Evolutionary conservation across 2,797 vertebrate species (phyloP).

Genomic region (Pseudochromis fuscus): DNA sequence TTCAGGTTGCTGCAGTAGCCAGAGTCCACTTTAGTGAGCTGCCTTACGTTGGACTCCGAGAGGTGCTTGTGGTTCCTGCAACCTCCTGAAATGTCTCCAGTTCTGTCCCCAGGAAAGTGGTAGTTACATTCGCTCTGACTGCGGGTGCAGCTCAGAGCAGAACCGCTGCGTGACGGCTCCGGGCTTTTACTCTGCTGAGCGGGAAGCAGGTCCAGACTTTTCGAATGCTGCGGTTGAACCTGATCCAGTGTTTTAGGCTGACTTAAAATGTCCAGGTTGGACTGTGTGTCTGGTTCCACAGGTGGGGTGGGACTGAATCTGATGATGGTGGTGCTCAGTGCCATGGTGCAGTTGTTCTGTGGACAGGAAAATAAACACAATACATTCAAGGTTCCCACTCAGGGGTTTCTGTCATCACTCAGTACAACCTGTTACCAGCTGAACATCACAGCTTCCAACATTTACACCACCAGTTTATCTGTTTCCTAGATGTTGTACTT

Average conservation of each 20-base stretch:
- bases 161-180: constrained; percentile 39
- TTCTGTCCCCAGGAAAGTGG: constrained; percentile 35
- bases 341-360: constrained; percentile 86
- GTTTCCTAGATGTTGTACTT: no score
- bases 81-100: constrained; percentile 30
- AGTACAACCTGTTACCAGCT: no score
- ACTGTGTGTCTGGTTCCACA: constrained; percentile 73
- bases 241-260: constrained; percentile 57
- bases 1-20: constrained; percentile 85
- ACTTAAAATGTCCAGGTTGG: constrained; percentile 37
- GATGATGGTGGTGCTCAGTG: constrained; percentile 94
- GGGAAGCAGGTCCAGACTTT: constrained; percentile 75
- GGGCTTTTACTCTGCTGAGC: constrained; percentile 60
- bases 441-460: no score
- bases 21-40: constrained; percentile 80
- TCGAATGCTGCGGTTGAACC: constrained; percentile 61
- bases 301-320: constrained; percentile 89
- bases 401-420: no score
- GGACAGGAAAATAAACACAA: constrained; percentile 10
- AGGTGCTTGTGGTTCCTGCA: constrained; percentile 50
- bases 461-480: no score
- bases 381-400: no score
- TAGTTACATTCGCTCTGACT: constrained; percentile 78
- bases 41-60: constrained; percentile 55
- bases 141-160: constrained; percentile 66